Base-by-base conservation (phyloP, 1,140 invertebrate genomes). In the Samia ricini region DNA sequence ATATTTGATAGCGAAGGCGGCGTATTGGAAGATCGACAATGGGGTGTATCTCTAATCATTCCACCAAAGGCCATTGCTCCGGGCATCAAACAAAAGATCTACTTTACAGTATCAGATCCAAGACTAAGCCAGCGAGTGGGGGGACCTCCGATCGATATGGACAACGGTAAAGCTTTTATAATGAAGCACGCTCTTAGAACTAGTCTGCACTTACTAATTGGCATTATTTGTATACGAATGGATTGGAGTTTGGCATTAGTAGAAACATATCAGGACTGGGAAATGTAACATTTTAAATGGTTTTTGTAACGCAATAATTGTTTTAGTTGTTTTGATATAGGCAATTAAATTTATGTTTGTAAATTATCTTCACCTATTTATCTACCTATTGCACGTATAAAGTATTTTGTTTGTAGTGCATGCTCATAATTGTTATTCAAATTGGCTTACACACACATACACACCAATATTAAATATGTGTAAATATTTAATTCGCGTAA, bases 81-180 rank as follows among this genome's bases (percentile, higher is more conserved):
- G 19, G 96, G 96, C 49, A 93, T 94, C 68, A 93, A 94, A 69
- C 97, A 98, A 91, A 97, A 98, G 90, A 95, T 99, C 78, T 98
- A 98, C 93, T 98, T 99, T 92, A 97, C 97, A 83, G 97, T 99
- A 66, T 94, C 94, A 69, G 94, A 95, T 81, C 93, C 94, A 61
- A 91, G 94, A 74, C 88, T 93, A 87, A 93, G 94, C 79, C 93
- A 94, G 77, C 91, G 92, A 67, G 91, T 94, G 81, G 94, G 94
- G 74, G 92, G 95, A 69, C 95, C 96, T 59, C 96, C 96, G 61
- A 92, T 97, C 86, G 95, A 97, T 91, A 94, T 95, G 91, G 95
- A 96, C 91, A 97, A 97, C 93, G 96, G 96, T 97, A 94, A 89
- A 71, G 79, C 84, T 86, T 89, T 80, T 85, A 62, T 83, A 85